A percentile compares a stretch with the other conserved stretches of the same genome.
Evolutionary conservation across 2,797 vertebrate species (phyloP).

Genomic region (Lepus townsendii): DNA sequence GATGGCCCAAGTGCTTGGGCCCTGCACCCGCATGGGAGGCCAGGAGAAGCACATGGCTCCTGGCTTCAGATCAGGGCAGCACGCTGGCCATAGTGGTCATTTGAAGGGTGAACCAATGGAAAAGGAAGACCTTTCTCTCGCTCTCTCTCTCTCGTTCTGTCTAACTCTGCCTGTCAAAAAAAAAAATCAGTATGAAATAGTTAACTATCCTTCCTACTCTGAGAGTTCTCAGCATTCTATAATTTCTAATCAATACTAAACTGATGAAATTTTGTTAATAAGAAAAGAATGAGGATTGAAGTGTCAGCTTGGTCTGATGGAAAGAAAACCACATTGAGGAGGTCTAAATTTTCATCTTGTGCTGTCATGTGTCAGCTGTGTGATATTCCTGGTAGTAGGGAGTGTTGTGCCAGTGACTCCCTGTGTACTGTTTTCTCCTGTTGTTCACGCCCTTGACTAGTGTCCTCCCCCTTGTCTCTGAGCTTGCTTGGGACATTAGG

Average conservation of each 20-base stretch:
- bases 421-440: rapidly evolving
- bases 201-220: neutral
- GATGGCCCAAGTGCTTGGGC: too few relatives aligned
- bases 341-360: neutral
- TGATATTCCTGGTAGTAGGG: too few relatives aligned
- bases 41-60: too few relatives aligned
- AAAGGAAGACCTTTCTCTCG: too few relatives aligned
- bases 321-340: neutral
- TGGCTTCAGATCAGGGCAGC: too few relatives aligned
- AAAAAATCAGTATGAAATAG: neutral
- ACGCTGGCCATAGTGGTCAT: too few relatives aligned
- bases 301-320: neutral
- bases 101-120: too few relatives aligned
- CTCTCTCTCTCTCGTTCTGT: too few relatives aligned
- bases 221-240: neutral
- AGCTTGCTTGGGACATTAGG: neutral
- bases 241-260: neutral
- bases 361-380: neutral
- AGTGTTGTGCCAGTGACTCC: neutral
- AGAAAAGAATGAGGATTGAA: neutral
- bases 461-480: neutral
- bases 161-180: too few relatives aligned
- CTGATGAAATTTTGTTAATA: neutral
- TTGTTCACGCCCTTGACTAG: neutral
- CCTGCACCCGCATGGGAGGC: too few relatives aligned